Evolutionary conservation across 2,113 vertebrate species (phyloP).

Genomic region (Bostrychus sinensis): DNA sequence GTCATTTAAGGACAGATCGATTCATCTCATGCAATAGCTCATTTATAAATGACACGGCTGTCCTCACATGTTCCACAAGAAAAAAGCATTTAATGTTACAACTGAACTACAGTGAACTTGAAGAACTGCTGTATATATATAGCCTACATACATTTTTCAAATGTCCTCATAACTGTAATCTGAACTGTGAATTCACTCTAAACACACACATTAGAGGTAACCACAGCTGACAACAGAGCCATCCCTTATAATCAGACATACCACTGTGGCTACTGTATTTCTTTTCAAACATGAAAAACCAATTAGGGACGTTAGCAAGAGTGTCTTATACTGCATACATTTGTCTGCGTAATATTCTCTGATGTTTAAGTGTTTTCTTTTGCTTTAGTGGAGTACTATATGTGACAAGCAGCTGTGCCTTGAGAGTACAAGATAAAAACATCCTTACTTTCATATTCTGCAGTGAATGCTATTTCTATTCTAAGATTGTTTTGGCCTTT

Average conservation of each 20-base stretch:
- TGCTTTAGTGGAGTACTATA: not conserved
- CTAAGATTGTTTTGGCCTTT: too few relatives aligned
- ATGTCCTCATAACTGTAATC: not conserved
- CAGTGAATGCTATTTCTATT: too few relatives aligned
- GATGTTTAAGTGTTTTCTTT: not conserved
- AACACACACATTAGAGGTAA: not conserved
- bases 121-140: too few relatives aligned
- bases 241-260: not conserved
- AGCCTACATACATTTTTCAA: not conserved
- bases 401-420: constrained; percentile 3
- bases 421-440: constrained; percentile 1
- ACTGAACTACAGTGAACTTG: not conserved
- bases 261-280: too few relatives aligned
- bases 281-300: not conserved
- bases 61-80: not conserved
- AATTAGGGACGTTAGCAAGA: not conserved
- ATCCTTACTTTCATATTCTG: too few relatives aligned
- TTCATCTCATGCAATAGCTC: too few relatives aligned
- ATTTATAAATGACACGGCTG: not conserved
- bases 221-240: not conserved
- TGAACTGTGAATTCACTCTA: not conserved
- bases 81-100: not conserved
- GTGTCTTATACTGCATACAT: not conserved
- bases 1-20: too few relatives aligned
- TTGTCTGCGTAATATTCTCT: not conserved